These are phyloP conservation scores for Rhabdornis inornatus DNA, from an alignment of 2,113 vertebrate genomes.

Conservation along the genomic window DNA sequence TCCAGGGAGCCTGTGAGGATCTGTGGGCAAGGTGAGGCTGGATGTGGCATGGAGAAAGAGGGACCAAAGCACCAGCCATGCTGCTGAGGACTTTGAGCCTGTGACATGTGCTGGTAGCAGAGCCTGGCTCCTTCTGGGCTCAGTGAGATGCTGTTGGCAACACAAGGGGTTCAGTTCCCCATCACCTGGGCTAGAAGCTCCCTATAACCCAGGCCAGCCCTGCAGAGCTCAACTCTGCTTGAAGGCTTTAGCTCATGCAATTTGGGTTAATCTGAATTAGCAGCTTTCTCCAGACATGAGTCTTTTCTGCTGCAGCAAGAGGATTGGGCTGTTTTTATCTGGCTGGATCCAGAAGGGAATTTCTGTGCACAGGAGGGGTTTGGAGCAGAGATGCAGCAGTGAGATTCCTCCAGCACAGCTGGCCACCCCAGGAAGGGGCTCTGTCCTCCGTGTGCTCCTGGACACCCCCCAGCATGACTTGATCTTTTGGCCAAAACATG, in stretches of 20 bases:
- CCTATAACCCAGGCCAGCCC: neutral
- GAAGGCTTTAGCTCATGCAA: fast-evolving
- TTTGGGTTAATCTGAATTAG: neutral
- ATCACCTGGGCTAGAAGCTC: neutral
- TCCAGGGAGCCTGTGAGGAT: neutral
- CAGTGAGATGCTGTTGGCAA: neutral
- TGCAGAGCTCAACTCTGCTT: fast-evolving
- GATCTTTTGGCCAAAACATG: neutral
- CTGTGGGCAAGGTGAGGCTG: neutral
- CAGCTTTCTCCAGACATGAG: neutral
- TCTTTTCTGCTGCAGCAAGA: neutral
- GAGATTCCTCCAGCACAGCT: neutral
- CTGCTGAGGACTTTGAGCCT: neutral
- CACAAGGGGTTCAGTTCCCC: neutral
- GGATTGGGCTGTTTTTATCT: fast-evolving
- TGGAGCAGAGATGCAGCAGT: neutral
- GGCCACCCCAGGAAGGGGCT: neutral
- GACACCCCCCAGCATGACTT: neutral
- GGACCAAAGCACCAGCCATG: neutral
- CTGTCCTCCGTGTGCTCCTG: neutral
- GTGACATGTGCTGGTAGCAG: neutral
- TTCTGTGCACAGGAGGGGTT: neutral
- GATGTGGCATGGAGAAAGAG: neutral
- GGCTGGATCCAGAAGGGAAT: neutral
- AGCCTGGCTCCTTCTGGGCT: neutral